phyloP scores from a whole-genome alignment of 1,140 invertebrate species.

The Drosophila cardini region DNA sequence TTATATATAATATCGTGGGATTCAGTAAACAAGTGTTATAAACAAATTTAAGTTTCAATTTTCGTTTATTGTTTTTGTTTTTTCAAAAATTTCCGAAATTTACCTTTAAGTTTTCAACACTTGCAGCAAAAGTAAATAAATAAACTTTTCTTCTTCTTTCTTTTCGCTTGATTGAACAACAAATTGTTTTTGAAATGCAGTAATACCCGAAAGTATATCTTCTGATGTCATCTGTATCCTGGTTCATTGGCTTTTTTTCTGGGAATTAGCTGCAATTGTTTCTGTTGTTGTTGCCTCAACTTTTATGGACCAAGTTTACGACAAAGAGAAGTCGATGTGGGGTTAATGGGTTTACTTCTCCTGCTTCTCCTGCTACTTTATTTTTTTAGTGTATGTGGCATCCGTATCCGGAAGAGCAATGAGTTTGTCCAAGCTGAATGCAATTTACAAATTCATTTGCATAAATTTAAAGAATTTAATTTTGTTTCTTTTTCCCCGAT shows the following conservation, averaged over 20 bases:
- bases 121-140: constrained; percentile 14
- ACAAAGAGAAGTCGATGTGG: constrained; percentile 53
- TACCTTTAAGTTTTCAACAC: constrained; percentile 10
- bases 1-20: constrained; percentile 16
- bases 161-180: not conserved
- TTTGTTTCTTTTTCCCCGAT: constrained; percentile 2
- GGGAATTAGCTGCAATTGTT: constrained; percentile 33
- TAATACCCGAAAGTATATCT: not conserved
- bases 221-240: constrained; percentile 45
- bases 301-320: constrained; percentile 75
- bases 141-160: not conserved
- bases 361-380: not conserved
- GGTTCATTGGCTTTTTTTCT: constrained; percentile 62
- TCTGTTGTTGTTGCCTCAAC: constrained; percentile 55
- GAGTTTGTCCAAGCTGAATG: constrained; percentile 34
- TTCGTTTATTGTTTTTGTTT: constrained; percentile 2
- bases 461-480: constrained; percentile 21
- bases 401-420: not conserved
- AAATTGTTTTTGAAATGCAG: constrained; percentile 3
- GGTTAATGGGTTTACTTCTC: constrained; percentile 52
- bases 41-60: not conserved
- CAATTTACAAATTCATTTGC: constrained; percentile 25
- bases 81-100: not conserved
- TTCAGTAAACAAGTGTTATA: not conserved
- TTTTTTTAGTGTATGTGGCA: constrained; percentile 4